Percentiles rank a stretch among this genome's conserved stretches.
Conservation (phyloP, 2,113 vertebrate species). For the Choloepus hoffmanni region DNA sequence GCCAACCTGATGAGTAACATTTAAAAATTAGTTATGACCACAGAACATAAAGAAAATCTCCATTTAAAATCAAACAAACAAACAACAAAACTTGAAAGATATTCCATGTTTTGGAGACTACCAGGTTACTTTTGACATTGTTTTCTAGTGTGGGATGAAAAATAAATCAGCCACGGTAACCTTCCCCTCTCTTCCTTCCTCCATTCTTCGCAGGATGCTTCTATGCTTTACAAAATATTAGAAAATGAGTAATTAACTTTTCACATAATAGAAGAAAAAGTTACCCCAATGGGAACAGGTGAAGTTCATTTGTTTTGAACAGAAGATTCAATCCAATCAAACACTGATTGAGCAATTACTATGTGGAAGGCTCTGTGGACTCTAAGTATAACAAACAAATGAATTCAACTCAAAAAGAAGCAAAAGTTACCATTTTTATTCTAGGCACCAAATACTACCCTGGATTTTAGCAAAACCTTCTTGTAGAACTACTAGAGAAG, state of each 20-base stretch:
- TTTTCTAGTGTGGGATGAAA: background rate
- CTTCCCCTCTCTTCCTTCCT: background rate
- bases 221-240: background rate
- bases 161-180: background rate
- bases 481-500: background rate
- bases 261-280: background rate
- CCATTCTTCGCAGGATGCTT: background rate
- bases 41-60: background rate
- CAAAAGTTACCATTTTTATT: slow-evolving; percentile 28
- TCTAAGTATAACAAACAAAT: background rate
- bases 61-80: background rate
- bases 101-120: background rate
- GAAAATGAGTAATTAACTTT: background rate
- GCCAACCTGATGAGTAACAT: background rate
- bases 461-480: background rate
- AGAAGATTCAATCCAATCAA: background rate
- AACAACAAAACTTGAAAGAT: background rate
- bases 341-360: background rate
- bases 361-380: background rate
- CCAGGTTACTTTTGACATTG: background rate
- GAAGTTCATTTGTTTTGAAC: background rate
- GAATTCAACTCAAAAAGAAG: background rate
- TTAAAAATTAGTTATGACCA: slow-evolving; percentile 7
- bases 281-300: background rate
- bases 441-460: background rate